Base-by-base conservation (phyloP, 2,113 vertebrate species). In the Tenebrosternarchus preto region DNA sequence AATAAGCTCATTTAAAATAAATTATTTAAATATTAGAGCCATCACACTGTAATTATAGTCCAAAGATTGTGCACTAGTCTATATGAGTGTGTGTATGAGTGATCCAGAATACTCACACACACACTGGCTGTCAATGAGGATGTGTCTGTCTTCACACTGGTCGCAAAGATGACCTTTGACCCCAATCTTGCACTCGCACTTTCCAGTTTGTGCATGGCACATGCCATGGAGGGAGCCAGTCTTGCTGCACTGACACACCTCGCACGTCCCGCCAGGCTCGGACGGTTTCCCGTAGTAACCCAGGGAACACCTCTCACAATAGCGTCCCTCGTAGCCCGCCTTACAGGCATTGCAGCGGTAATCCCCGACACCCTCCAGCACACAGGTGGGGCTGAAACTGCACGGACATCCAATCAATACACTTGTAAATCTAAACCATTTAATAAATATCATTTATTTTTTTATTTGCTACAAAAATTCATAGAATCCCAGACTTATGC, bases 321-420 rank as follows among this genome's bases (percentile, higher is more conserved):
- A 94, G 36, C 93, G 90, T 1, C 97, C 98, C 84, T 97, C 95
- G 1, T 97, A 95, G 20, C 98, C 98, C 0, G 60, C 76, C 19
- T 92, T 81, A 83, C 98, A 99, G 85, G 94, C 92, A 16, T 94
- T 87, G 64, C 97, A 99, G 17, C 82, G 90, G 88, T 95, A 97
- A 84, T 94, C 95, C 0, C 85, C 84, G 0, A 70, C 84, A 8
- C 91, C 95, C 22, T 95, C 94, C 16, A 90, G 83, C 67, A 94
- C 87, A 83, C 98, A 99, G 0, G 94, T 96, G 29, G 95, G 91
- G 80, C 98, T 99, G 87, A 97, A 99, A 82, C 96, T 98, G 82
- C 57, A 90, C n/a, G 83, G 83, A 53, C 24, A 78, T 29, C 5
- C 12, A 31, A 59, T 16, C 20, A 29, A 70, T 20, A 66, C 39